Base-by-base conservation (phyloP, 2,888 invertebrate species). In the Hypsopygia costalis region DNA sequence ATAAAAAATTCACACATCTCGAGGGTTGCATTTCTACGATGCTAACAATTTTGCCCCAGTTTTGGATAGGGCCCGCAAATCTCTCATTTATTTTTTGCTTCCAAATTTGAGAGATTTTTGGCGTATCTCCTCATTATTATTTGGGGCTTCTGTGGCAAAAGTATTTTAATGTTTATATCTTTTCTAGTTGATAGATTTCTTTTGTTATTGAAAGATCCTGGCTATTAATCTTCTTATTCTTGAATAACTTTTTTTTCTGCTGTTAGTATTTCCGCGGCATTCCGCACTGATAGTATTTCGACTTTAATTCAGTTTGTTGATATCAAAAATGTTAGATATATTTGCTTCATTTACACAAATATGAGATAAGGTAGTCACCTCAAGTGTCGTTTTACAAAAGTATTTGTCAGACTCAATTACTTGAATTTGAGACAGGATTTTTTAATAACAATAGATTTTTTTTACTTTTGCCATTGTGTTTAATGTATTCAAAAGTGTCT, bases 351-450 rank as follows among this genome's bases (percentile, higher is more conserved):
- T 16, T 16, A 16, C 16, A 16, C 16, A 16, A 4, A 3, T 4
- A 16, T 4, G 3, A 16, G 16, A 16, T 16, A 16, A 16, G 2
- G 36, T 41, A 52, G 52, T 58, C 62, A 52, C 54, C 55, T 63
- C 55, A 46, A 64, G 64, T 69, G 62, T 59, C 31, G 40, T 41
- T 41, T 55, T 46, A 73, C 67, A 73, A 77, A 62, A 54, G 59
- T 51, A 59, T 56, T 52, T 64, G 73, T 75, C 75, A 46, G 51
- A 62, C 66, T 65, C 68, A 77, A 78, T 80, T 76, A 77, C 56
- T 45, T 40, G 40, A 53, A 54, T 60, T 55, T 61, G 54, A 51
- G 51, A 51, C 42, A 55, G 54, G 54, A 67, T 69, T 67, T 59
- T 64, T 52, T 67, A 66, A 72, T 64, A 44, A 49, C 46, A 29